Evolutionary conservation across 2,797 vertebrate genomes (phyloP), one percentile per base, ranked within the genome.

Genomic region (Liparis tanakae): DNA sequence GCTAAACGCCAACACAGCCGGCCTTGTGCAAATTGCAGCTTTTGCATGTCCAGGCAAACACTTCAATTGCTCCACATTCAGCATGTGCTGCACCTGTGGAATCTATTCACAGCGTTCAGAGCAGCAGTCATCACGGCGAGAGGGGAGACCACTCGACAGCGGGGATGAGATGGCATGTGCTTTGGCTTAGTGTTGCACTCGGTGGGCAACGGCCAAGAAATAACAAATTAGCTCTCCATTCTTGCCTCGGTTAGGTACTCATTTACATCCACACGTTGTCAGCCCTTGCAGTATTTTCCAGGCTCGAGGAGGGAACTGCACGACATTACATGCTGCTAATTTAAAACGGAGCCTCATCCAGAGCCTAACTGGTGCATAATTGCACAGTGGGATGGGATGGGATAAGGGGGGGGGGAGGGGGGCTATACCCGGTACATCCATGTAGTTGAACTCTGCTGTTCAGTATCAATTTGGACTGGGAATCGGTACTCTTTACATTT

Each of bases 321-420:
- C 76, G 66, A 79, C 70, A 79, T 71, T 61, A 77, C 76, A 18
- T 65, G 62, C 65, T 81, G 62, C 65, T 81, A 76, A 88, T 88
- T 86, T 82, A 76, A 83, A 80, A 76, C 51, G 10, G 39, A 73
- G 43, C 17, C 48, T 81, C 65, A 72, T 80, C 79, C 44, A 33
- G 53, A 70, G 79, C 79, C 81, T 79, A 74, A 79, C 79, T 75
- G 56, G 63, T 74, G 72, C 71, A 74, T 84, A 82, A 87, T 81
- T 86, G 63, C 73, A 80, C 76, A 82, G 76, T 59, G 25, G 25
- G 25, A 1, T 30, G 54, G 78, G 69, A 17, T 17, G 51, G 78
- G 25, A 4, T 30, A 30, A 3, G 25, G 25, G 25, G 2, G 25
- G 1, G 25, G 25, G 25, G 25, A 4, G 25, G 25, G 25, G 25